A percentile compares a stretch with the other conserved stretches of the same genome.
Evolutionary conservation across 2,113 vertebrate species (phyloP).

Genomic region (Proterorhinus semilunaris): DNA sequence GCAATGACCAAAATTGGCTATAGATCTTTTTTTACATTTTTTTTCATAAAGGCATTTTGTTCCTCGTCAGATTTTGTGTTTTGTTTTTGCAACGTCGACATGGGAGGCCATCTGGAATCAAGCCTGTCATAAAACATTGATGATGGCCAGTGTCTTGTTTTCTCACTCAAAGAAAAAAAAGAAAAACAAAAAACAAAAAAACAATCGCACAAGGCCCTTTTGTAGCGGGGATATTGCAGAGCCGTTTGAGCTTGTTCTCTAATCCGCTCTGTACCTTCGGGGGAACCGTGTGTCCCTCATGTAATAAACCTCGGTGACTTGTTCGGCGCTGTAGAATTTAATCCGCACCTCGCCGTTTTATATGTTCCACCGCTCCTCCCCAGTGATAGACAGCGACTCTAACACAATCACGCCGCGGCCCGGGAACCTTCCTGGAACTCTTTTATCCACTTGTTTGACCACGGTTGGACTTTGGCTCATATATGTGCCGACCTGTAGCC

Average conservation of each 20-base stretch:
- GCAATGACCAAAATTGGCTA: too few relatives aligned
- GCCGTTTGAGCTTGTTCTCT: slow-evolving; percentile 3
- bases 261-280: slow-evolving; percentile 24
- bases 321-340: slow-evolving; percentile 30
- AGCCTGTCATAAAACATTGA: too few relatives aligned
- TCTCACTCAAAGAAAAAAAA: not conserved
- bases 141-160: too few relatives aligned
- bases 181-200: not conserved
- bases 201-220: not conserved
- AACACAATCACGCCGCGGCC: slow-evolving; percentile 58
- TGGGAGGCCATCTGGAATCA: too few relatives aligned
- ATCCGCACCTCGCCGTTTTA: slow-evolving; percentile 41
- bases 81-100: too few relatives aligned
- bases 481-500: slow-evolving; percentile 35
- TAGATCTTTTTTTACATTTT: too few relatives aligned
- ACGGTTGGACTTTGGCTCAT: slow-evolving; percentile 51
- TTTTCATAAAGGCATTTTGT: too few relatives aligned
- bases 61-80: too few relatives aligned
- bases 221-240: slow-evolving; percentile 1
- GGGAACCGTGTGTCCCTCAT: slow-evolving; percentile 18
- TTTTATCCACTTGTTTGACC: slow-evolving; percentile 65
- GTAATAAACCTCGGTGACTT: slow-evolving; percentile 33
- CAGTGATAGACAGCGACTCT: slow-evolving; percentile 38
- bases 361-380: slow-evolving; percentile 30
- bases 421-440: slow-evolving; percentile 39